Evolutionary conservation across 64 coral and sea anemone genomes (phyloP).

Genomic region (Anthopleura sola): DNA sequence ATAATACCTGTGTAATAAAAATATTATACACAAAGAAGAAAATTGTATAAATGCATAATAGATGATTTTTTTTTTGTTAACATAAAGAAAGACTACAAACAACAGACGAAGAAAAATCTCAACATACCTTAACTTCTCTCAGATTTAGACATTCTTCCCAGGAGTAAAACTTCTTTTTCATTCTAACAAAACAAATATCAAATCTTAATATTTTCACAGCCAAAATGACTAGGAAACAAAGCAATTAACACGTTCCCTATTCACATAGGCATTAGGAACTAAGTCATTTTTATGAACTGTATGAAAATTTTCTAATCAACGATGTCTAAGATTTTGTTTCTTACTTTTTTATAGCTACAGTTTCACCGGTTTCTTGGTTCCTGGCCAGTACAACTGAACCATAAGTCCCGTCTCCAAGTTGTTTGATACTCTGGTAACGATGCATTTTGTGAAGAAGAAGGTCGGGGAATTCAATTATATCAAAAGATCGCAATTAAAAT

Average conservation of each 20-base stretch:
- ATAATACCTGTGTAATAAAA: too few relatives aligned
- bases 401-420: slow-evolving; percentile 95
- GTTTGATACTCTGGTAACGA: slow-evolving; percentile 79
- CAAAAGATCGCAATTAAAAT: not conserved
- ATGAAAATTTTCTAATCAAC: not conserved
- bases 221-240: not conserved
- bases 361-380: slow-evolving; percentile 93
- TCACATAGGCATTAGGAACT: not conserved
- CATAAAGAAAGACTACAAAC: too few relatives aligned
- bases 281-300: not conserved
- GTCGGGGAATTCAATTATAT: not conserved
- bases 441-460: slow-evolving; percentile 54
- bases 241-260: not conserved
- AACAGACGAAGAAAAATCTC: not conserved
- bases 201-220: not conserved
- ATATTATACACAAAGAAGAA: too few relatives aligned
- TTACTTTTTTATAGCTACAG: slow-evolving; percentile 97
- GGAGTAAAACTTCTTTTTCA: slow-evolving; percentile 98
- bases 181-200: slow-evolving; percentile 44
- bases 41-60: too few relatives aligned
- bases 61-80: too few relatives aligned
- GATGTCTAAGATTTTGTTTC: not conserved
- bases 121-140: slow-evolving; percentile 94
- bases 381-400: slow-evolving; percentile 85
- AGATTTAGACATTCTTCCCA: slow-evolving; percentile 96